Base-by-base conservation (phyloP, 2,888 invertebrate genomes). In the Deilephila elpenor region DNA sequence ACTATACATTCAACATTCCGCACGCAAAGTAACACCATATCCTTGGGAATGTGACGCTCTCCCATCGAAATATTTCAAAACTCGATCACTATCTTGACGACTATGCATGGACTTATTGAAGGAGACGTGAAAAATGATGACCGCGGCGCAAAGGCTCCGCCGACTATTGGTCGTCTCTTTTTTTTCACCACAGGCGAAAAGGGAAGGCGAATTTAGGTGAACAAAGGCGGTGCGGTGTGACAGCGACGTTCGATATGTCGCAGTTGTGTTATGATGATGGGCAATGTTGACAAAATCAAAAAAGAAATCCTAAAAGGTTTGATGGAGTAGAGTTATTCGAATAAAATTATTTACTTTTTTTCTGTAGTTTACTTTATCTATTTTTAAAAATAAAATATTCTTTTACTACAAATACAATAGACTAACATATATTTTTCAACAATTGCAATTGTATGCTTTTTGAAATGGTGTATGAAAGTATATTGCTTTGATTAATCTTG, bases 121-220 rank as follows among this genome's bases (percentile, higher is more conserved):
- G 93, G 92, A 93, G 93, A 94, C 93, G 92, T 94, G 94, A 94
- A 94, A 94, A 94, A 94, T 94, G 93, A 94, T 92, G 93, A 90
- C 88, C 86, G 84, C 87, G 83, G 81, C 82, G 89, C 90, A 93
- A 94, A 93, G 92, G 89, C 88, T 80, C 80, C 78, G 93, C 93
- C 93, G 93, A 88, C 92, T 83, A 85, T 85, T 82, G 83, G 79
- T 80, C 79, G 80, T 89, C 88, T 86, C 88, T 84, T 85, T 91
- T 87, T 87, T 82, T 77, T 79, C 74, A 73, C 74, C 78, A 78
- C 76, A 79, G 78, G 76, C 78, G 80, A 85, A 80, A 89, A 90
- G 85, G 83, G 88, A 89, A 85, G 88, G 89, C 88, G 82, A 87
- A 89, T 89, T 88, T 87, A 83, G 86, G 87, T 85, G 88, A 88